Base-by-base conservation (phyloP, 2,888 invertebrate genomes). In the Dimorphilus gyrociliatus region DNA sequence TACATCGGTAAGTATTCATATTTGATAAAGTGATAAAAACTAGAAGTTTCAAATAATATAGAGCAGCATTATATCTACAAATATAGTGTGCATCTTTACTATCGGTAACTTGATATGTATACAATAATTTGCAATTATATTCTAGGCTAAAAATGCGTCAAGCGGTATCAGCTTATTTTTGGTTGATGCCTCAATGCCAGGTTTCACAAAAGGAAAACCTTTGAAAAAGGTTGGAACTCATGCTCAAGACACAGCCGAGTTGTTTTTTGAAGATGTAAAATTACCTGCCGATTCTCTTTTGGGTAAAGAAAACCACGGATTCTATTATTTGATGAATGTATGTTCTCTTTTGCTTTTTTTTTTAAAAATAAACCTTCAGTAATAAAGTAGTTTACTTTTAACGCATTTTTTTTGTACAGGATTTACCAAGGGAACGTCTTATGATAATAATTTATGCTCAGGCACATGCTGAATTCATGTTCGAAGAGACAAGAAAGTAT, bases 341-440 rank as follows among this genome's bases (percentile, higher is more conserved):
- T n/a, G n/a, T n/a, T n/a, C n/a, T n/a, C n/a, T n/a, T n/a, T n/a
- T n/a, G n/a, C n/a, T n/a, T n/a, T n/a, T n/a, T n/a, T n/a, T n/a
- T n/a, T n/a, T n/a, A n/a, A n/a, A n/a, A n/a, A n/a, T n/a, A n/a
- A n/a, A n/a, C n/a, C n/a, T n/a, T n/a, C n/a, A n/a, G n/a, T n/a
- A n/a, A n/a, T n/a, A n/a, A n/a, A n/a, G n/a, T n/a, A n/a, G n/a
- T n/a, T n/a, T n/a, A n/a, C n/a, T n/a, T n/a, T n/a, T n/a, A n/a
- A n/a, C n/a, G n/a, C n/a, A n/a, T n/a, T n/a, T n/a, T n/a, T n/a
- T n/a, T n/a, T n/a, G n/a, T 36, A 33, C 47, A 59, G 30, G 63
- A 65, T 40, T 44, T 65, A 34, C 64, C 64, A 1, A 62, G 63
- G 44, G 65, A 65, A 39, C 46, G 65, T 3, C 48, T 65, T 6